Conservation (phyloP, 2,888 invertebrate species). For the Hyposoter dolosus region DNA sequence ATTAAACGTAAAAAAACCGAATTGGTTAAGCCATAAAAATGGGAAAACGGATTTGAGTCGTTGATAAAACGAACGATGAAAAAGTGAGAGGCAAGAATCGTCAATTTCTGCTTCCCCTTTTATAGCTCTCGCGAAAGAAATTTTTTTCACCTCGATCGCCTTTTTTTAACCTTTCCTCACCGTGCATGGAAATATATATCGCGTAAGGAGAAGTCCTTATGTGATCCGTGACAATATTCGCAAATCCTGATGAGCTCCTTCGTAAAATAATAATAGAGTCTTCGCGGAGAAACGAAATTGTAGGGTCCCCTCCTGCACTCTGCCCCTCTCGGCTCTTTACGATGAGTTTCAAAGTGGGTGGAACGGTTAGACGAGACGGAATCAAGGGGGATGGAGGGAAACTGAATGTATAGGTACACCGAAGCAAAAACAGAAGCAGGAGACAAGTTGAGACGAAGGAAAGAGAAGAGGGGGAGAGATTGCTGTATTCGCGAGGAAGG, state of each 20-base stretch:
- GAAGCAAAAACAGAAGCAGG: constrained; percentile 59
- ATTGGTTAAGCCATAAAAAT: background rate
- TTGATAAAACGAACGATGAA: background rate
- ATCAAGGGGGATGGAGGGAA: constrained; percentile 60
- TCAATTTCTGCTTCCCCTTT: constrained; percentile 15
- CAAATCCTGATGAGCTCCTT: constrained; percentile 21
- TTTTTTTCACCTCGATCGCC: constrained; percentile 1
- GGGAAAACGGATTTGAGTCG: background rate
- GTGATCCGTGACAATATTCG: constrained; percentile 27
- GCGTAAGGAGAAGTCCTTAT: constrained; percentile 45
- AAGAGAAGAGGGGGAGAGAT: constrained; percentile 54
- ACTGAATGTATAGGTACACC: constrained; percentile 71
- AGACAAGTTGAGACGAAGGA: constrained; percentile 59
- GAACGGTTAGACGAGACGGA: constrained; percentile 63
- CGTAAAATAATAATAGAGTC: constrained; percentile 52
- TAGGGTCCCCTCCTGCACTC: constrained; percentile 14
- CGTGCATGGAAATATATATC: constrained; percentile 5
- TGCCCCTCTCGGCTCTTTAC: constrained; percentile 16
- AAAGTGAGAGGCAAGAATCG: constrained; percentile 26
- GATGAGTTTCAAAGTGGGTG: constrained; percentile 68
- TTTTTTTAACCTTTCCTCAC: constrained; percentile 3
- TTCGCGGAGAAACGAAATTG: constrained; percentile 36
- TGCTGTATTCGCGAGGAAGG: constrained; percentile 65
- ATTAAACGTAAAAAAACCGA: background rate
- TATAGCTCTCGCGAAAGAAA: constrained; percentile 13